Base-by-base conservation (phyloP, 2,888 invertebrate species). In the Melanostoma mellinum region DNA sequence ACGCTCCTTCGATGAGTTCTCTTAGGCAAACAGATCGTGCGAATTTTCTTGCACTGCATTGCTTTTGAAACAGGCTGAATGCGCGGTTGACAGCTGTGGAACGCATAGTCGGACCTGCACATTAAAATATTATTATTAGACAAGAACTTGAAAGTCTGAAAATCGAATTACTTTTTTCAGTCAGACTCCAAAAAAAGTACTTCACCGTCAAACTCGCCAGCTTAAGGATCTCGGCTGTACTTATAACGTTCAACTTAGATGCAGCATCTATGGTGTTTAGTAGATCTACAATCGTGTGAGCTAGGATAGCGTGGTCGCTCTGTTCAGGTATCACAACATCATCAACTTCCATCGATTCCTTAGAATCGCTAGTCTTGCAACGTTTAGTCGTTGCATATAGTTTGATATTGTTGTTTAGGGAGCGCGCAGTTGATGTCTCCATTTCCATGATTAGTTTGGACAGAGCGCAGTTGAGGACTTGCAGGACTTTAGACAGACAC, bases 161-260 rank as follows among this genome's bases (percentile, higher is more conserved):
- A 44, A 77, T 86, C 88, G 89, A 90, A 20, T 20, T 20, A 95
- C 95, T 94, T 90, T 92, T 91, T 87, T 95, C 93, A 69, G 93
- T 93, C 76, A 96, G 92, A 87, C 95, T 95, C 75, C 94, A 92
- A 89, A 96, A 96, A 90, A 96, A 96, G 88, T 96, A 96, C 87
- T 94, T 94, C 3, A 95, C 94, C 4, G 94, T 93, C 0, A 95
- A 93, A 85, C 94, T 93, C 0, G 95, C 94, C 10, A 96, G 91
- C 90, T 94, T 95, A 30, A 96, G 90, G 10, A 90, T 87, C 87
- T 95, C 94, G 1, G 95, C 93, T 48, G 94, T 94, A 0, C 94
- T 93, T 8, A 94, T 92, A 10, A 93, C 93, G 44, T 93, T 92
- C 56, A 92, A 91, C 0, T 92, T 93, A 0, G 93, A 93, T 0